Percentiles rank a stretch among this genome's conserved stretches.
These are phyloP conservation scores for Hipposideros larvatus DNA, from an alignment of 2,797 vertebrate species.

Conservation along the genomic window DNA sequence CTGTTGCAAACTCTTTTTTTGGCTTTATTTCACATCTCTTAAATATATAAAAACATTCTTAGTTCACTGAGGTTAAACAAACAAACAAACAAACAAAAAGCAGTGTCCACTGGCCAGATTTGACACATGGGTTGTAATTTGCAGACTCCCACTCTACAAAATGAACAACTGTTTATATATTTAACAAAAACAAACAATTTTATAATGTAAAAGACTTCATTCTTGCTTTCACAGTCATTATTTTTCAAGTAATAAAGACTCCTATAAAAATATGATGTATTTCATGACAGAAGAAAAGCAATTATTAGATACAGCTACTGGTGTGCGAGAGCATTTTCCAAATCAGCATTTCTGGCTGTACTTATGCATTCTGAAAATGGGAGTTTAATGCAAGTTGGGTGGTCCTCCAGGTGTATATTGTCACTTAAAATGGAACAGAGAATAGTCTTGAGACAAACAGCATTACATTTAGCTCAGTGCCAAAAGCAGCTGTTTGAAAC, in stretches of 20 bases:
- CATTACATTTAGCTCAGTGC: conserved; percentile 75
- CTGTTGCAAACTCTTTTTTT: neutral
- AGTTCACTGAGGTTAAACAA: neutral
- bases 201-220: neutral
- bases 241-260: neutral
- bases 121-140: neutral
- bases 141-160: neutral
- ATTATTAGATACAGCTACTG: conserved; percentile 62
- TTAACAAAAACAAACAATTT: neutral
- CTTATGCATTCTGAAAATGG: conserved; percentile 79
- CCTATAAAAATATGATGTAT: neutral
- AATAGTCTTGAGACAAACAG: conserved; percentile 81
- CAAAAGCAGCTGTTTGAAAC: conserved; percentile 77
- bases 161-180: conserved; percentile 21
- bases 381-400: conserved; percentile 71
- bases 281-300: conserved; percentile 6
- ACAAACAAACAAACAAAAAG: neutral
- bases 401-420: conserved; percentile 76
- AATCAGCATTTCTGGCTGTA: conserved; percentile 73
- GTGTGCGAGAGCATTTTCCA: conserved; percentile 65
- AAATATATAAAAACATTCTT: neutral
- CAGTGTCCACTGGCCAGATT: neutral
- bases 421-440: conserved; percentile 81
- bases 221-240: neutral
- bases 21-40: neutral